Evolutionary conservation across 2,113 vertebrate genomes (phyloP).

Genomic region (Numenius arquata): DNA sequence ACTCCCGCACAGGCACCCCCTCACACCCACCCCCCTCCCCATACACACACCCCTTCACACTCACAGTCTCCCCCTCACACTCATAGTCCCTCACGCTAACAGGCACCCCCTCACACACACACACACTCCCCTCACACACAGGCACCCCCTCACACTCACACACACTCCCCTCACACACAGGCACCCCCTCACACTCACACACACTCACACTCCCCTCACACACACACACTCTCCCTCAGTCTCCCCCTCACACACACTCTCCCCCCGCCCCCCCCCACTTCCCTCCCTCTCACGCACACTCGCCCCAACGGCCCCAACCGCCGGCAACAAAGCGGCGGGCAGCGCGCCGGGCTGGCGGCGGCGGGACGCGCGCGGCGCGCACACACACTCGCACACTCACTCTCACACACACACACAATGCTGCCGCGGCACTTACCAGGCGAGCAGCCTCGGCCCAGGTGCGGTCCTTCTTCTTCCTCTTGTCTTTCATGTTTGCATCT

Average conservation of each 20-base stretch:
- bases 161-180: too few relatives aligned
- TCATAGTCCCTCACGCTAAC: background rate
- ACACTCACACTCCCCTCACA: background rate
- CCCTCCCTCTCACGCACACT: background rate
- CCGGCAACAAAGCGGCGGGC: conserved; percentile 71
- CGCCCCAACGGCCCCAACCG: conserved; percentile 55
- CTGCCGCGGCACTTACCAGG: conserved; percentile 77
- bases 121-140: background rate
- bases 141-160: background rate
- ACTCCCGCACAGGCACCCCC: background rate
- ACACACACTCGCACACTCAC: background rate
- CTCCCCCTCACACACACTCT: background rate
- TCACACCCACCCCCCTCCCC: background rate
- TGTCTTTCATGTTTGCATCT: conserved; percentile 87
- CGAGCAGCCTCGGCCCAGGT: conserved; percentile 87
- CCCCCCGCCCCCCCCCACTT: background rate
- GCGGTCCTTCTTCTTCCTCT: conserved; percentile 87
- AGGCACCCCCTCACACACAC: background rate
- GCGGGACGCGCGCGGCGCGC: background rate
- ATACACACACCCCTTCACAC: background rate
- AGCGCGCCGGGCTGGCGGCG: conserved; percentile 46
- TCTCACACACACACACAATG: background rate
- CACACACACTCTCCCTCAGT: background rate
- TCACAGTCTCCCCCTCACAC: background rate
- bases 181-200: background rate